Percentiles rank a stretch among this genome's conserved stretches.
Conservation (phyloP, 1,140 invertebrate genomes). For the Drosophila nigromelanica region DNA sequence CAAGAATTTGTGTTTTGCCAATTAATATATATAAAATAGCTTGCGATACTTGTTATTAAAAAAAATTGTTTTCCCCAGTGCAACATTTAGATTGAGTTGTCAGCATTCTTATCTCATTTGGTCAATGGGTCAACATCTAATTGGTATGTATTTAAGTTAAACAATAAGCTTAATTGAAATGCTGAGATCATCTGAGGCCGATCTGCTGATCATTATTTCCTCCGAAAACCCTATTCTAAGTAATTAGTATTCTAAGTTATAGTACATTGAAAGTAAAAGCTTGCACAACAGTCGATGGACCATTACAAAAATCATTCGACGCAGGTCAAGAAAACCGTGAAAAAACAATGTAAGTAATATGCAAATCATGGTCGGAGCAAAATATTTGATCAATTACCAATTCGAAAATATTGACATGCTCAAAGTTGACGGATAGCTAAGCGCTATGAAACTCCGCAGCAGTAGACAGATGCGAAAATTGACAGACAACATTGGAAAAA, state of each 20-base stretch:
- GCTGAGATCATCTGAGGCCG: slow-evolving; percentile 17
- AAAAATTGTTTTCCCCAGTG: background rate
- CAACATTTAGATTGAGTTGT: background rate
- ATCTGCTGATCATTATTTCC: slow-evolving; percentile 9
- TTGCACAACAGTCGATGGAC: slow-evolving; percentile 13
- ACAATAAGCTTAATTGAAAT: background rate
- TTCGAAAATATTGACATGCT: slow-evolving; percentile 56
- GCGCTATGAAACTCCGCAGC: slow-evolving; percentile 59
- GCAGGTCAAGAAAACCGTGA: slow-evolving; percentile 65
- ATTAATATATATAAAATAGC: too few relatives aligned
- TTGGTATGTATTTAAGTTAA: background rate
- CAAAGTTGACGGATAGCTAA: slow-evolving; percentile 38
- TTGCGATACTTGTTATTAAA: too few relatives aligned
- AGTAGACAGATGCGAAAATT: slow-evolving; percentile 76
- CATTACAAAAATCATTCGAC: slow-evolving; percentile 28
- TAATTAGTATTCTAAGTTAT: slow-evolving; percentile 15
- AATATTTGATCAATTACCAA: slow-evolving; percentile 77
- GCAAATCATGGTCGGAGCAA: slow-evolving; percentile 57
- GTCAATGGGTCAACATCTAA: slow-evolving; percentile 5
- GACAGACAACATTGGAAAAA: slow-evolving; percentile 72
- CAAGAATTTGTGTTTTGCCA: too few relatives aligned
- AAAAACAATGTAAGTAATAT: slow-evolving; percentile 27
- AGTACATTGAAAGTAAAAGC: slow-evolving; percentile 67
- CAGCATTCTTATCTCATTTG: background rate
- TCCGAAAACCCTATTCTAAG: slow-evolving; percentile 1